Percentiles rank a stretch among this genome's conserved stretches.
Conservation (phyloP, 2,113 vertebrate species). For the Fulmarus glacialis region DNA sequence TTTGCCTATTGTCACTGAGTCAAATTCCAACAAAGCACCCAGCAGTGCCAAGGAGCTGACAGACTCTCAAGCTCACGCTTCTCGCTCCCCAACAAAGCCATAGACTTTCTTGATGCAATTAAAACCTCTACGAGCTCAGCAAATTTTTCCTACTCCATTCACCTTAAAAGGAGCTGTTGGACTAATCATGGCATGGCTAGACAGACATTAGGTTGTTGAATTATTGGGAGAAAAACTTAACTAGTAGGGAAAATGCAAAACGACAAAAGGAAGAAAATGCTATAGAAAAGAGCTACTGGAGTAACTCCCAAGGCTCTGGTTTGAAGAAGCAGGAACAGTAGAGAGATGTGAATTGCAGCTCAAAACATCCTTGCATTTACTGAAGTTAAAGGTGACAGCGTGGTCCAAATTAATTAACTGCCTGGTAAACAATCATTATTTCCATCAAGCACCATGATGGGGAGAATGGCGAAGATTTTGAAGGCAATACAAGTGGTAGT, state of each 20-base stretch:
- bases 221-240: slow-evolving; percentile 2
- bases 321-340: slow-evolving; percentile 31
- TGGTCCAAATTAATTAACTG: background rate
- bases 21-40: background rate
- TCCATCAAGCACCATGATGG: slow-evolving; percentile 46
- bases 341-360: slow-evolving; percentile 16
- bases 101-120: background rate
- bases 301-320: background rate
- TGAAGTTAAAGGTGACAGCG: background rate
- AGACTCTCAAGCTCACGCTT: background rate
- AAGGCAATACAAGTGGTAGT: slow-evolving; percentile 52
- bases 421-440: background rate
- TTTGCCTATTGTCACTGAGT: background rate
- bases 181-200: background rate
- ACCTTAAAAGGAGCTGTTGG: background rate
- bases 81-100: background rate
- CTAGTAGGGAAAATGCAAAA: background rate
- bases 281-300: background rate
- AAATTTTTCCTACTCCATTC: background rate
- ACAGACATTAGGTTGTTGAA: background rate
- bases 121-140: background rate
- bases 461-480: slow-evolving; percentile 20
- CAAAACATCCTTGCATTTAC: background rate
- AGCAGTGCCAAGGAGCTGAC: background rate
- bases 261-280: background rate